phyloP scores from a whole-genome alignment of 1,140 invertebrate genomes.

The Diachasma alloeum region DNA sequence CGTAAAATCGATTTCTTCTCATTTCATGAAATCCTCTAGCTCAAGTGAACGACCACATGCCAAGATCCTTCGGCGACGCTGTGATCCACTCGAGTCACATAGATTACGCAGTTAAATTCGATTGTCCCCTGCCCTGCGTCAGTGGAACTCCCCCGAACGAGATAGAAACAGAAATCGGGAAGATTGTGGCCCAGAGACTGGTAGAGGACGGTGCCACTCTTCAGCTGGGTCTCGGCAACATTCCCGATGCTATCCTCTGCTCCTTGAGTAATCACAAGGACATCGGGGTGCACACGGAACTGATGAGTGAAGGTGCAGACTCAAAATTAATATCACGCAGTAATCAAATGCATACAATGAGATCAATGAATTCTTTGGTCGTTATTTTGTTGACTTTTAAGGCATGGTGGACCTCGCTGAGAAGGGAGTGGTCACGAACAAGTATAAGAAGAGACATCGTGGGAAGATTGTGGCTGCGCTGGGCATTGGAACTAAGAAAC shows the following conservation, averaged over 20 bases:
- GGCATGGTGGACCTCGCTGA: conserved; percentile 81
- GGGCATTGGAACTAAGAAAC: conserved; percentile 81
- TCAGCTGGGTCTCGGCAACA: conserved; percentile 94
- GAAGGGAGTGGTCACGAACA: conserved; percentile 87
- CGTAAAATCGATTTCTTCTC: no score
- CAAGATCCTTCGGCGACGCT: conserved; percentile 91
- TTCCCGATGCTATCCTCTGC: conserved; percentile 88
- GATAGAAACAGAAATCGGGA: conserved; percentile 84
- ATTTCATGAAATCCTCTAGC: conserved; percentile 59
- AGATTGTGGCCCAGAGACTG: conserved; percentile 88
- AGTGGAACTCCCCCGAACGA: conserved; percentile 69
- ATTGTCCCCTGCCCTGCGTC: conserved; percentile 78
- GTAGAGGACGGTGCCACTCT: conserved; percentile 91
- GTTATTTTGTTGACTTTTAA: neutral
- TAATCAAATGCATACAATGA: neutral
- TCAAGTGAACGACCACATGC: conserved; percentile 88
- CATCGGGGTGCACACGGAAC: conserved; percentile 93
- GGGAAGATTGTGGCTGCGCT: conserved; percentile 89
- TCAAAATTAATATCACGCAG: no score
- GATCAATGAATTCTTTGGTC: neutral
- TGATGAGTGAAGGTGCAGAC: conserved; percentile 84
- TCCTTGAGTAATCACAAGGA: conserved; percentile 86
- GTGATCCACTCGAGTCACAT: conserved; percentile 91
- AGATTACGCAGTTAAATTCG: conserved; percentile 83
- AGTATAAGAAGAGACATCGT: conserved; percentile 78